Percentiles rank a stretch among this genome's conserved stretches.
phyloP scores from a whole-genome alignment of 2,888 invertebrate genomes.

The Hipparchia sbordonii region DNA sequence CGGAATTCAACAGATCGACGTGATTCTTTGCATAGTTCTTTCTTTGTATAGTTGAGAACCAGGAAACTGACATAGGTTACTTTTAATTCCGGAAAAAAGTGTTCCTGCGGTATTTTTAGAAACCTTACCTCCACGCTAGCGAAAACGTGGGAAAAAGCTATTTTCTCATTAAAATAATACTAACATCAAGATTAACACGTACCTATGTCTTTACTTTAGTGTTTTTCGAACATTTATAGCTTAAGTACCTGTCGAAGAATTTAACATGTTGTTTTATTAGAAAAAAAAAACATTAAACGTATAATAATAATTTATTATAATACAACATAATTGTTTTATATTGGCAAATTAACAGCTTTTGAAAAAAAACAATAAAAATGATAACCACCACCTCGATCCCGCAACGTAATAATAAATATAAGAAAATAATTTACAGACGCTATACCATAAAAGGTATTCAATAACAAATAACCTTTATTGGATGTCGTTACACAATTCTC shows the following conservation, averaged over 20 bases:
- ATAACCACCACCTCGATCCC: not conserved
- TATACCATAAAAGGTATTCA: constrained; percentile 11
- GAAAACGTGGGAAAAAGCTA: too few species aligned
- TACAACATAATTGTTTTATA: not conserved
- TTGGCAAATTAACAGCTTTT: not conserved
- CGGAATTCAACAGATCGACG: too few species aligned
- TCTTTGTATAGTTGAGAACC: too few species aligned
- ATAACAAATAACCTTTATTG: constrained; percentile 23
- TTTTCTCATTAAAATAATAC: too few species aligned
- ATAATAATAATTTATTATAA: not conserved
- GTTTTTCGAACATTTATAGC: not conserved
- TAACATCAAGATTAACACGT: too few species aligned
- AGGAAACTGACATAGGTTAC: too few species aligned
- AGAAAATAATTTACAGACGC: not conserved
- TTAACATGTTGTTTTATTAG: not conserved
- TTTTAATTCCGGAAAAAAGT: too few species aligned
- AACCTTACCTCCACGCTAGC: too few species aligned
- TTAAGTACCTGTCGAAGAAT: not conserved
- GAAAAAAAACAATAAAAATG: not conserved
- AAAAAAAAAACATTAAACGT: not conserved
- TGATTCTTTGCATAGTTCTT: too few species aligned
- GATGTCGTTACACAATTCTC: constrained; percentile 12
- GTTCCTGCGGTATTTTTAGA: too few species aligned
- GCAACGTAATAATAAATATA: not conserved
- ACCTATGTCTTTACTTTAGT: not conserved